Percentiles rank a stretch among this genome's conserved stretches.
phyloP scores from a whole-genome alignment of 2,113 vertebrate species.

The Excalfactoria chinensis region DNA sequence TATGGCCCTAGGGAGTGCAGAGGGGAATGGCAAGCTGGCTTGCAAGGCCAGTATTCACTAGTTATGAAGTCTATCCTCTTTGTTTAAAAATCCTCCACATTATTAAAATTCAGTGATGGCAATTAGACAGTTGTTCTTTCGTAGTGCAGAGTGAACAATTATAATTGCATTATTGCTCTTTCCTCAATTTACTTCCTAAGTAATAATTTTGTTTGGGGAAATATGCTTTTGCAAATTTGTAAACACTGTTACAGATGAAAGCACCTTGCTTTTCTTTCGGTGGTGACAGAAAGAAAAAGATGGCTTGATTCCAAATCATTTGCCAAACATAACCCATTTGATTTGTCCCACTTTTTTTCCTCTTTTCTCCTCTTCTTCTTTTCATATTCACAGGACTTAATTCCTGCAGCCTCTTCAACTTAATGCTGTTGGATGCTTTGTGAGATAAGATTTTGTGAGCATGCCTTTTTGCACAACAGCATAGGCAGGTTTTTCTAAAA shows the following conservation, averaged over 20 bases:
- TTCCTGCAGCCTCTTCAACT: not conserved
- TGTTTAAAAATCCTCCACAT: not conserved
- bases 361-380: not conserved
- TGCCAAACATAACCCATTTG: not conserved
- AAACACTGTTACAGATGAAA: not conserved
- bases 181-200: not conserved
- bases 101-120: not conserved
- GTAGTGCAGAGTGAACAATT: not conserved
- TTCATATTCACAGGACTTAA: constrained; percentile 9
- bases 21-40: not conserved
- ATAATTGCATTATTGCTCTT: constrained; percentile 1
- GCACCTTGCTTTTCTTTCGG: not conserved
- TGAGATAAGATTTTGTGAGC: constrained; percentile 8
- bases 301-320: constrained; percentile 50
- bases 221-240: not conserved
- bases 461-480: not conserved
- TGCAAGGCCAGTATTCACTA: rapidly evolving
- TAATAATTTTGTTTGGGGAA: constrained; percentile 1
- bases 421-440: constrained; percentile 9
- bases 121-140: not conserved
- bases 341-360: constrained; percentile 7
- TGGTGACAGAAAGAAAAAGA: not conserved
- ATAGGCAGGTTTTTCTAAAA: constrained; percentile 16
- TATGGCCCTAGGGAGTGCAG: not conserved
- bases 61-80: not conserved